Base-by-base conservation (phyloP, 2,113 vertebrate species). In the Nematolebias whitei region DNA sequence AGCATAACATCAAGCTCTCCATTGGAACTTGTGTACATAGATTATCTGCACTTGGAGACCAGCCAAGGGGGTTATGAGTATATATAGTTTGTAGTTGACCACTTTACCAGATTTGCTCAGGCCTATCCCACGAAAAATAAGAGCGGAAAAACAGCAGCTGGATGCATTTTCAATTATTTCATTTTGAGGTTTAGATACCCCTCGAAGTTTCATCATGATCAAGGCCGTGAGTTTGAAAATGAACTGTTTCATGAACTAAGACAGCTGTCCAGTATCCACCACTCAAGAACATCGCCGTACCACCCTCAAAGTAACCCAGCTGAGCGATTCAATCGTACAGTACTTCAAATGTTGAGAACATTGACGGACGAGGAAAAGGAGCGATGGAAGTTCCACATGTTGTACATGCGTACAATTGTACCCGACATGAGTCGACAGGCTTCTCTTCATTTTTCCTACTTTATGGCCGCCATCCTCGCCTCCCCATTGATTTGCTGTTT, bases 191-290 rank as follows among this genome's bases (percentile, higher is more conserved):
- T 68, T 20, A 45, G 65, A 0, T 68, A 24, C 1, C 50, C 50
- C 0, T 11, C 16, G 4, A 53, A 23, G 10, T 15, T 53, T 1
- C 54, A 68, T 22, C 65, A 68, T 2, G 38, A 59, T 7, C 63
- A 67, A 7, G 43, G 43, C 0, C 38, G 55, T 19, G 45, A 62
- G 12, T 49, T 38, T 38, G 59, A 49, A 5, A 62, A 68, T 8
- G 19, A 51, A 8, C 12, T 43, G 0, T 68, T 59, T 6, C 10
- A 24, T 5, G 15, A 22, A 1, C 3, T 68, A 0, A 3, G 23
- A 2, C 35, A 43, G 18, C 1, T 58, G 8, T 26, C 35, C 2
- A 22, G 65, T 1, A 45, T 68, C 0, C 12, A 18, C 0, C 32
- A 59, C 22, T 68, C 18, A 1, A 0, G n/a, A 15, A 64, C 16